Evolutionary conservation across 37 sponge, comb jelly and placozoan species (phyloP).

Genomic region (Aplysina aerophoba): DNA sequence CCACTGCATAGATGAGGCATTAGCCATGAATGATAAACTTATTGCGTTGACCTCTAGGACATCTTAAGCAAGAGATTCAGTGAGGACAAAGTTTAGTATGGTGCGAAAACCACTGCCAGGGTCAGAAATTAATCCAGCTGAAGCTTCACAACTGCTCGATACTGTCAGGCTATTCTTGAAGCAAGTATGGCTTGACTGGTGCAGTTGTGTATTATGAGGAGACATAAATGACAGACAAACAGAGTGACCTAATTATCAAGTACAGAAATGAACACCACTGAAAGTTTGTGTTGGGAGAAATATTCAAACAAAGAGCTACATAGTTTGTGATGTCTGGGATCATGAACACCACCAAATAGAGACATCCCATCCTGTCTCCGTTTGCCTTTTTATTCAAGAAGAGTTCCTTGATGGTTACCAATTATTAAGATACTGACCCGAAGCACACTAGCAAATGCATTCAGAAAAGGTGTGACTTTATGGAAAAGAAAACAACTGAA

Average conservation of each 20-base stretch:
- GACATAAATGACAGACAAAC: too few relatives aligned
- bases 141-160: conserved; percentile 16
- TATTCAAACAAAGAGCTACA: neutral
- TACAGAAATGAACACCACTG: neutral
- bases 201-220: neutral
- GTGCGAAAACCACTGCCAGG: conserved; percentile 4
- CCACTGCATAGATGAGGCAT: too few relatives aligned
- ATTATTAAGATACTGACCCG: neutral
- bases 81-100: neutral
- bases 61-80: too few relatives aligned
- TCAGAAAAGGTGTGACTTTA: neutral
- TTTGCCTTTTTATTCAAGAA: neutral
- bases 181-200: conserved; percentile 29
- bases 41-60: too few relatives aligned
- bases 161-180: conserved; percentile 24
- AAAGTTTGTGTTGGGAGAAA: neutral
- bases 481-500: neutral
- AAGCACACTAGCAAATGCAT: neutral
- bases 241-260: too few relatives aligned
- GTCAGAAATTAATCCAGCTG: conserved; percentile 7
- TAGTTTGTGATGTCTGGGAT: neutral
- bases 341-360: neutral
- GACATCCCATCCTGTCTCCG: neutral
- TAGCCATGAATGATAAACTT: too few relatives aligned
- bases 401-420: neutral